Base-by-base conservation (phyloP, 2,888 invertebrate genomes). In the Heteropelma amictum region DNA sequence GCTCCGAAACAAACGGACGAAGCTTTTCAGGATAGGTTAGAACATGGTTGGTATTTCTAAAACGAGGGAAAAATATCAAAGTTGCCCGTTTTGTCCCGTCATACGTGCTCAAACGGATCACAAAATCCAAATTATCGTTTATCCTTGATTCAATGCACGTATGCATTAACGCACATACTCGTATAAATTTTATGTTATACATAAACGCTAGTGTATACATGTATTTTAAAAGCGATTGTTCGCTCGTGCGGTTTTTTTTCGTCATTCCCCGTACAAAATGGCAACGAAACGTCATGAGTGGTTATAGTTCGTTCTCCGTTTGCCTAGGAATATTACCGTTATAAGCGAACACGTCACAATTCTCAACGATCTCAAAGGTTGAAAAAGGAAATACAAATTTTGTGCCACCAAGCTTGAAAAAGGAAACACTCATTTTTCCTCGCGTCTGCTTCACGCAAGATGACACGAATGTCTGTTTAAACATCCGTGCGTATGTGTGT, bases 221-320 rank as follows among this genome's bases (percentile, higher is more conserved):
- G 14, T 45, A 19, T 12, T 21, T n/a, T 35, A 33, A 1, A 14
- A n/a, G 21, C 2, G 21, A 17, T 45, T 58, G 45, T 7, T 67
- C 14, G 38, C 23, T 65, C 21, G 26, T 28, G 26, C 23, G 47
- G 28, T 45, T 49, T 45, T 58, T 49, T 68, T 69, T 63, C 61
- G 61, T 51, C 63, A n/a, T n/a, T 63, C 49, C 64, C 54, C 56
- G 42, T 72, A 77, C 78, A 78, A 78, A 78, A 78, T 78, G 78
- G 78, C 78, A 78, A 77, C 78, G 77, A 74, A 12, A 56, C 49
- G 51, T 74, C 74, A 38, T 60, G 58, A n/a, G n/a, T n/a, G n/a
- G n/a, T n/a, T 61, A 21, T 26, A 35, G 12, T 58, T 53, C 35
- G 26, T 10, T 42, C 47, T 60, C 35, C 5, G 17, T 45, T 60